A percentile compares a stretch with the other conserved stretches of the same genome.
These are phyloP conservation scores for Ibidorhyncha struthersii DNA, from an alignment of 2,113 vertebrate genomes.

Conservation along the genomic window DNA sequence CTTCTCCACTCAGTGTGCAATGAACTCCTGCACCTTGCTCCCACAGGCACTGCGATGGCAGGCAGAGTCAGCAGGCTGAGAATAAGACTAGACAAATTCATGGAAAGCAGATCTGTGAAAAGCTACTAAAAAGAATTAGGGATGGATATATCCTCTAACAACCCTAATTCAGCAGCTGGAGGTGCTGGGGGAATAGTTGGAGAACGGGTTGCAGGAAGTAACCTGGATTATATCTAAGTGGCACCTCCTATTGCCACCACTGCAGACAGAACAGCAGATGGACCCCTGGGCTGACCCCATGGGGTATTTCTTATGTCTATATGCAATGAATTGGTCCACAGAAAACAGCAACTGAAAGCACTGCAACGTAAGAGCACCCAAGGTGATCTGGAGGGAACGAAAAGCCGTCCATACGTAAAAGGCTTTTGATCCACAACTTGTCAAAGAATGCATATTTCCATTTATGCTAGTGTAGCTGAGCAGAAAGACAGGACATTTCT, in stretches of 20 bases:
- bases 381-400: neutral
- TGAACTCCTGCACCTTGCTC: neutral
- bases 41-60: accelerated
- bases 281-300: neutral
- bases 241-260: neutral
- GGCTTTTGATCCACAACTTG: neutral
- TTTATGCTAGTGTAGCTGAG: neutral
- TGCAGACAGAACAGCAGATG: neutral
- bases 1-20: neutral
- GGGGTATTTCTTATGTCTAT: neutral
- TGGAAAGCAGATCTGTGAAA: neutral
- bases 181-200: neutral
- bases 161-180: neutral
- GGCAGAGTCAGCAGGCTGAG: neutral
- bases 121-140: neutral
- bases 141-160: neutral
- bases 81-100: accelerated
- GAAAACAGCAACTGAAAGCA: neutral
- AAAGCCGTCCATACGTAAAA: neutral
- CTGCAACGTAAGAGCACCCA: neutral
- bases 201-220: neutral
- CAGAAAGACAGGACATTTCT: neutral
- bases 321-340: neutral
- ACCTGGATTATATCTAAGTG: neutral
- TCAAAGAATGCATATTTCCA: neutral